Percentiles rank a stretch among this genome's conserved stretches.
These are phyloP conservation scores for Masticophis lateralis DNA, from an alignment of 2,797 vertebrate species.

Conservation along the genomic window DNA sequence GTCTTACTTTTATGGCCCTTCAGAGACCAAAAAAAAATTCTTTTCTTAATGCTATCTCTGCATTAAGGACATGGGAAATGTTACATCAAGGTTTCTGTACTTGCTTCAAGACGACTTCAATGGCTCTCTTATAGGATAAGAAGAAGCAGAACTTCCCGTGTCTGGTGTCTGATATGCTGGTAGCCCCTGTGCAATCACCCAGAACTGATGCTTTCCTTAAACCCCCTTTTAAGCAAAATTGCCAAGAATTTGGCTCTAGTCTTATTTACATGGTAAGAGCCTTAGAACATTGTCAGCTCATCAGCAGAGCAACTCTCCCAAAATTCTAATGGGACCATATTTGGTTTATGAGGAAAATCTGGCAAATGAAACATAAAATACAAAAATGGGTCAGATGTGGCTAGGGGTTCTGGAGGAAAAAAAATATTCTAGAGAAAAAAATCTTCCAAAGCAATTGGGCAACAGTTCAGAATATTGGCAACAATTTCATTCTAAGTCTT, in stretches of 20 bases:
- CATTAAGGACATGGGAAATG: not conserved
- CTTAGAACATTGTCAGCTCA: not conserved
- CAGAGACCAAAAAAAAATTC: not conserved
- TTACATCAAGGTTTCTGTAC: not conserved
- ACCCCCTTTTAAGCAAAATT: not conserved
- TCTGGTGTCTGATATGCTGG: not conserved
- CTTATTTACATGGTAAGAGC: not conserved
- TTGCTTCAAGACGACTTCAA: not conserved
- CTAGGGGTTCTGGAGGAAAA: not conserved
- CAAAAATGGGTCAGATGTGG: not conserved
- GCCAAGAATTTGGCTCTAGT: not conserved
- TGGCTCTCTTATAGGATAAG: not conserved
- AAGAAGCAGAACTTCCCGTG: not conserved
- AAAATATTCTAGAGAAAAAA: not conserved
- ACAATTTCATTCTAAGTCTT: not conserved
- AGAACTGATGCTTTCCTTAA: not conserved
- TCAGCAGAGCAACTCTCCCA: not conserved
- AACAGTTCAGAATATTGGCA: not conserved
- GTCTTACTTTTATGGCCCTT: not conserved
- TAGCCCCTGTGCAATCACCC: not conserved
- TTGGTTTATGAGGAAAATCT: not conserved
- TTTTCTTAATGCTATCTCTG: not conserved
- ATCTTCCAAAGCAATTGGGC: not conserved
- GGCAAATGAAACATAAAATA: not conserved
- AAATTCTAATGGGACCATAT: not conserved